These are phyloP conservation scores for Phylloscopus trochilus DNA, from an alignment of 2,113 vertebrate genomes.

Conservation along the genomic window DNA sequence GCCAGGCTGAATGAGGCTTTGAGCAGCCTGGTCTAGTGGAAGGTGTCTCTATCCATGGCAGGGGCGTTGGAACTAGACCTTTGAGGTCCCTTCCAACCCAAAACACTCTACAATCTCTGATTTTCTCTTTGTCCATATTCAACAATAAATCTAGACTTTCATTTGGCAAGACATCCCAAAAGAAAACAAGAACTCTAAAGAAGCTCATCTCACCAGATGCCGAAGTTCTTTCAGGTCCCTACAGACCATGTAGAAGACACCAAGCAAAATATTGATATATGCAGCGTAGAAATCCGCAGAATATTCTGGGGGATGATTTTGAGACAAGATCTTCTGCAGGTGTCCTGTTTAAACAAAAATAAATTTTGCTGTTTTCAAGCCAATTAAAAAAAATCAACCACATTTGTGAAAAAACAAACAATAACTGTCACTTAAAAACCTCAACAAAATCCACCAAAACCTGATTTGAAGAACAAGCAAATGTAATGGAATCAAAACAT, in stretches of 20 bases:
- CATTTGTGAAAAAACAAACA: neutral
- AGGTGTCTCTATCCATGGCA: neutral
- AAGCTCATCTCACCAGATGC: constrained; percentile 83
- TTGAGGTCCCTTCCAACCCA: neutral
- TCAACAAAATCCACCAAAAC: neutral
- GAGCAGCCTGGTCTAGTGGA: neutral
- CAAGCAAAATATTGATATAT: constrained; percentile 95
- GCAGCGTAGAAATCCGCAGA: constrained; percentile 90
- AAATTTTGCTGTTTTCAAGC: neutral
- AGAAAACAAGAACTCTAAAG: neutral
- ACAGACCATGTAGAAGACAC: constrained; percentile 95
- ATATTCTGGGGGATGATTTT: constrained; percentile 84
- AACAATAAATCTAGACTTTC: neutral
- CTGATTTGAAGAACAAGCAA: neutral
- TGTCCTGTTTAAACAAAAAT: constrained; percentile 75
- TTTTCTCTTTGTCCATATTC: neutral
- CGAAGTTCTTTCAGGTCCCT: constrained; percentile 92
- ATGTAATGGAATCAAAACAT: neutral
- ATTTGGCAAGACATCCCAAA: neutral
- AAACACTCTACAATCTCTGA: neutral
- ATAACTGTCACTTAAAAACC: neutral
- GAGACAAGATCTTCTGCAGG: constrained; percentile 89
- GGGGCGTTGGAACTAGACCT: neutral
- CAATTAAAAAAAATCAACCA: neutral
- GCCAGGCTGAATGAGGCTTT: neutral